These are phyloP conservation scores for Zeus faber DNA, from an alignment of 2,113 vertebrate species.

Conservation along the genomic window DNA sequence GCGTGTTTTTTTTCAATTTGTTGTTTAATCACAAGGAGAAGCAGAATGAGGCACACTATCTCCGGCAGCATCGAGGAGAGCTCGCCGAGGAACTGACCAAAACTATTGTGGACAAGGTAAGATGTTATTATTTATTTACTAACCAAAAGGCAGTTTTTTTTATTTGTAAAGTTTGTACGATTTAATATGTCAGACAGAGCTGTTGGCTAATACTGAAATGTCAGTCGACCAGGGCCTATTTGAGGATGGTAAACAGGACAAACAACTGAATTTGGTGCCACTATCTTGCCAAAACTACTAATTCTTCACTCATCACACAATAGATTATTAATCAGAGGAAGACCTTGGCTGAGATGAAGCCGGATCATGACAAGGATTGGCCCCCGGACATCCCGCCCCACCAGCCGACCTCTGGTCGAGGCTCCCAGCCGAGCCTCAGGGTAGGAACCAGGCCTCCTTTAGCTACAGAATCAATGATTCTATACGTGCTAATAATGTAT, in stretches of 20 bases:
- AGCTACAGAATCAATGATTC: neutral
- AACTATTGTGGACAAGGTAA: slow-evolving; percentile 91
- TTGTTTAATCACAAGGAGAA: slow-evolving; percentile 77
- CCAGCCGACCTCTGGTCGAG: slow-evolving; percentile 37
- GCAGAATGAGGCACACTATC: slow-evolving; percentile 87
- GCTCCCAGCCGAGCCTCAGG: slow-evolving; percentile 60
- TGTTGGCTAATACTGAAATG: too few species aligned
- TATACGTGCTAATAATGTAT: too few species aligned
- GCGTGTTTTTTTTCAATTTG: slow-evolving; percentile 11
- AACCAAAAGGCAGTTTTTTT: neutral
- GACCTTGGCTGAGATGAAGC: slow-evolving; percentile 72
- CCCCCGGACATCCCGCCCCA: slow-evolving; percentile 44
- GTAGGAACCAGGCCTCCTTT: slow-evolving; percentile 38
- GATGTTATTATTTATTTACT: slow-evolving; percentile 2
- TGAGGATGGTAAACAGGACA: too few species aligned
- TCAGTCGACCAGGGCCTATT: too few species aligned
- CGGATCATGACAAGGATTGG: slow-evolving; percentile 69
- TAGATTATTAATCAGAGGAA: slow-evolving; percentile 86
- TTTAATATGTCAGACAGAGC: neutral
- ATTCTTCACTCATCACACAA: slow-evolving; percentile 5
- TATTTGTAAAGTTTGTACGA: too few species aligned
- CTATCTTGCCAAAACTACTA: slow-evolving; percentile 6
- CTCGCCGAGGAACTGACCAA: slow-evolving; percentile 89
- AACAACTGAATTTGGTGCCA: neutral
- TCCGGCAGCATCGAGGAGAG: slow-evolving; percentile 87